Evolutionary conservation across 2,888 invertebrate genomes (phyloP), one percentile per base, ranked within the genome.

Genomic region (Malacosoma neustria): DNA sequence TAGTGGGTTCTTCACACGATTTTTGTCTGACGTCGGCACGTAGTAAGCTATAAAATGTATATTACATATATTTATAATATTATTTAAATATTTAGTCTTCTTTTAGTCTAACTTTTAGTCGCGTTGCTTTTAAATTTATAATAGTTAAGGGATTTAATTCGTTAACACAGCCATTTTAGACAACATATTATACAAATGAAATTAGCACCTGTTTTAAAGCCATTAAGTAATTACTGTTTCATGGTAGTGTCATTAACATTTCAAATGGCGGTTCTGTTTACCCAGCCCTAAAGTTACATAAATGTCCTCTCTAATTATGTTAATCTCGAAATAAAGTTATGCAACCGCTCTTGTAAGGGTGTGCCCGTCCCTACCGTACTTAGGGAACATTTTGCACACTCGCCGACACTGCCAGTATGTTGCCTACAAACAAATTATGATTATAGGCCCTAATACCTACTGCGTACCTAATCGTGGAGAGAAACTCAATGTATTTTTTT

Each of bases 281-380:
- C 56, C 57, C 57, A 57, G 61, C 62, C 63, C 69, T 59, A 59
- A 64, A 61, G 54, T 53, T 54, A 61, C 58, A 58, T 56, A 51
- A 65, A 65, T 54, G 53, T 61, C 53, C 60, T 59, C 60, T 67
- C 63, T 80, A 82, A 84, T 84, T 84, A 84, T 79, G 81, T 73
- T 82, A 81, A 82, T 80, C 70, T 65, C 61, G 57, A 66, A 75
- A 81, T 82, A 80, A 82, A 81, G 75, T 82, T 75, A 72, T 77
- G 74, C 72, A 57, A 68, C 71, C 73, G 52, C 70, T 67, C 70
- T 76, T 72, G 63, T 61, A 53, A 69, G 73, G 72, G 76, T 61
- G 63, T 45, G 49, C 54, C 51, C 54, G 58, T 63, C 64, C 66
- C 65, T 58, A 41, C 46, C 41, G 39, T 36, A 36, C 33, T 33